Evolutionary conservation across 2,113 vertebrate species (phyloP).

Genomic region (Pygoscelis adeliae): DNA sequence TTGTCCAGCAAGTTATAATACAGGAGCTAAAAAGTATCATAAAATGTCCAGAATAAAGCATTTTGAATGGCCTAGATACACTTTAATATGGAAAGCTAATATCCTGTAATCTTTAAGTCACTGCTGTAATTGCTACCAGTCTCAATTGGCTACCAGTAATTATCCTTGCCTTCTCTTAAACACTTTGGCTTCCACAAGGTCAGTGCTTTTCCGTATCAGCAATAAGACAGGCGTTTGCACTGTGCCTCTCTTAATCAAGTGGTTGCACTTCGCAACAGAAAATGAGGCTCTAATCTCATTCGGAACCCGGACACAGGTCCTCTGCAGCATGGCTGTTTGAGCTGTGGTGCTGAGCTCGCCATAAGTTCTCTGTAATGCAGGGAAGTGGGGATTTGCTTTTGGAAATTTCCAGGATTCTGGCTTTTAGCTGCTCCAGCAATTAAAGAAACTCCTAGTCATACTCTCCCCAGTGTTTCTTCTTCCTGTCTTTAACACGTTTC

Average conservation of each 20-base stretch:
- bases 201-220: background rate
- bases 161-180: background rate
- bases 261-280: fast-evolving
- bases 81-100: background rate
- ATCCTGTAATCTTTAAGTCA: background rate
- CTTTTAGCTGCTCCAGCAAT: background rate
- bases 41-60: fast-evolving
- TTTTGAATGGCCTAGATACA: fast-evolving
- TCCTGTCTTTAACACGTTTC: fast-evolving
- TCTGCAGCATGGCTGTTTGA: fast-evolving
- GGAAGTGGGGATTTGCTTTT: background rate
- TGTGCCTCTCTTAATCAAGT: background rate
- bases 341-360: background rate
- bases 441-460: fast-evolving
- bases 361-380: fast-evolving
- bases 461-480: background rate
- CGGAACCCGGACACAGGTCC: fast-evolving
- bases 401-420: background rate
- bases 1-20: fast-evolving
- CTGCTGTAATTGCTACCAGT: background rate
- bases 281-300: fast-evolving
- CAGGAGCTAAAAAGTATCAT: background rate
- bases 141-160: background rate
- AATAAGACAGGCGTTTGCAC: fast-evolving
- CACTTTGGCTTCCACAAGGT: background rate